Conservation (phyloP, 2,888 invertebrate species). For the Andrena praecox region DNA sequence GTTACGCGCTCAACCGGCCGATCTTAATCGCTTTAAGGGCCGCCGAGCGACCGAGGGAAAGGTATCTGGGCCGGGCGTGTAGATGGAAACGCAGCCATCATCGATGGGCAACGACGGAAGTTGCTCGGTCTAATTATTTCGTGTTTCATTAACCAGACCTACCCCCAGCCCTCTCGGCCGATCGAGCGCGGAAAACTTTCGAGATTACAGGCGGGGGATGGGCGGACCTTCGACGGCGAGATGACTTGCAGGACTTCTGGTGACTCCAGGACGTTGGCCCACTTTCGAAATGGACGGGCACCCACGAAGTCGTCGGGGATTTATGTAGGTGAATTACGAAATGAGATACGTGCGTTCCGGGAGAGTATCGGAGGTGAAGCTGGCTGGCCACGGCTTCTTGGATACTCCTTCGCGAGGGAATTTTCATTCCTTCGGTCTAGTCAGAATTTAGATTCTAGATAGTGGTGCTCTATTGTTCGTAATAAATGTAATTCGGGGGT, state of each 20-base stretch:
- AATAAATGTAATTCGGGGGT: no score
- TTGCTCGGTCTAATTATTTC: slow-evolving; percentile 59
- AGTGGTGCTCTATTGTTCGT: no score
- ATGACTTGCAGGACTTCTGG: slow-evolving; percentile 40
- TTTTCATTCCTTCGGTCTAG: background rate
- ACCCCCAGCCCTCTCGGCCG: slow-evolving; percentile 6
- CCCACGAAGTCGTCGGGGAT: slow-evolving; percentile 2
- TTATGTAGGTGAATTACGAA: background rate
- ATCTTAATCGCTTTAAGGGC: slow-evolving; percentile 78
- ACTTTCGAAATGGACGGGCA: slow-evolving; percentile 24
- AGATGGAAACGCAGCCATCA: slow-evolving; percentile 45
- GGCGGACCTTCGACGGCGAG: background rate
- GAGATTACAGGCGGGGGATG: slow-evolving; percentile 37
- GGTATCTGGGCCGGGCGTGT: slow-evolving; percentile 34
- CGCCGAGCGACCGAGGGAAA: slow-evolving; percentile 23
- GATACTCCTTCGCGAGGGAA: background rate
- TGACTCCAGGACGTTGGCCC: slow-evolving; percentile 35
- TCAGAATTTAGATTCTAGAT: no score
- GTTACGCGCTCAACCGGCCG: slow-evolving; percentile 76
- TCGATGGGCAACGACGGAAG: slow-evolving; percentile 29
- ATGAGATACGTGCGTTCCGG: background rate
- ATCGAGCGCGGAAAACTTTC: slow-evolving; percentile 56
- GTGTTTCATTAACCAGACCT: slow-evolving; percentile 58
- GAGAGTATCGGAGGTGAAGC: background rate
- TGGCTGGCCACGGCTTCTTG: no score